Conservation (phyloP, 2,888 invertebrate genomes). For the Acanthopleura granulata region DNA sequence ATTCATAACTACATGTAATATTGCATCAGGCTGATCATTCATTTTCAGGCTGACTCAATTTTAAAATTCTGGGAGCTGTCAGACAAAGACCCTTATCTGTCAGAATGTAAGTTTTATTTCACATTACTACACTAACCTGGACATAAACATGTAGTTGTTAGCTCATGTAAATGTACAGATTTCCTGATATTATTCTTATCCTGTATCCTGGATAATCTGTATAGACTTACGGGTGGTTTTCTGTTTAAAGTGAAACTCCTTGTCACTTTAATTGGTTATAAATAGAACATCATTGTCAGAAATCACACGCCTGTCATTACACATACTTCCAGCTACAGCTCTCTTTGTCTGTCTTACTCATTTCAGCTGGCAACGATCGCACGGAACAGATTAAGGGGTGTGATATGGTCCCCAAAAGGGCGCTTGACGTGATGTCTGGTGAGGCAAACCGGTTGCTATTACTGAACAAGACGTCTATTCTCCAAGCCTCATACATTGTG, state of each 20-base stretch:
- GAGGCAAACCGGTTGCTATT: slow-evolving; percentile 94
- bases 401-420: slow-evolving; percentile 91
- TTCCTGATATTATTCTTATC: no score
- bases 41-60: slow-evolving; percentile 38
- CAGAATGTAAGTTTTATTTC: slow-evolving; percentile 77
- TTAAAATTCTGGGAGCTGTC: slow-evolving; percentile 87
- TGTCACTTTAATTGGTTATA: no score
- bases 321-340: no score
- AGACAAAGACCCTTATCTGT: slow-evolving; percentile 89
- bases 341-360: no score
- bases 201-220: no score
- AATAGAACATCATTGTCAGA: no score
- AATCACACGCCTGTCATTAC: no score
- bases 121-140: not conserved
- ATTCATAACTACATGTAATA: no score
- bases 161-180: no score
- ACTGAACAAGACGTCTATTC: slow-evolving; percentile 86
- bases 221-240: no score
- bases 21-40: no score
- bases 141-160: not conserved
- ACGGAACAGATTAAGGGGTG: slow-evolving; percentile 97
- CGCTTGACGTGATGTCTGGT: slow-evolving; percentile 95
- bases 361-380: slow-evolving; percentile 78
- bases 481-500: slow-evolving; percentile 95
- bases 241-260: no score